A percentile compares a stretch with the other conserved stretches of the same genome.
Conservation (phyloP, 2,888 invertebrate species). For the Spilarctia lutea region DNA sequence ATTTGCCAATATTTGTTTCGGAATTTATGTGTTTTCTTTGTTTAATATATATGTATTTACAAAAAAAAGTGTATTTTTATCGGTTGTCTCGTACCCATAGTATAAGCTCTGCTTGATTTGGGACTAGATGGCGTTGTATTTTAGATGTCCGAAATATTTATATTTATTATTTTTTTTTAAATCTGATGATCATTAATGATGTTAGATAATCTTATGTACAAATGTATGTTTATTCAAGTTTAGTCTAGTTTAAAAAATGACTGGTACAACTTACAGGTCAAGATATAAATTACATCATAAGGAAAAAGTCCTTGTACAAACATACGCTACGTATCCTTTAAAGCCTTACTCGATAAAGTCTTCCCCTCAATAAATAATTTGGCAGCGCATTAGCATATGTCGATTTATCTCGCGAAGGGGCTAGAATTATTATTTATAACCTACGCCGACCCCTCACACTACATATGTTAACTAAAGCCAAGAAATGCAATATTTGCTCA, state of each 20-base stretch:
- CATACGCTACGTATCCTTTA: constrained; percentile 4
- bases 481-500: constrained; percentile 58
- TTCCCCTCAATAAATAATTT: constrained; percentile 85
- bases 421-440: constrained; percentile 84
- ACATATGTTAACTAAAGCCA: constrained; percentile 83
- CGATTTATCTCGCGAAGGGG: constrained; percentile 82
- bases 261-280: neutral
- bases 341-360: constrained; percentile 55
- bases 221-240: no score
- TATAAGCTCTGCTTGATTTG: no score
- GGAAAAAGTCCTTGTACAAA: neutral
- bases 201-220: no score
- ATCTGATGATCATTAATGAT: no score
- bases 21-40: no score
- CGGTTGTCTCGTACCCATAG: no score
- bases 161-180: no score
- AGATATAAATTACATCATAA: neutral
- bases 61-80: no score
- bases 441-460: constrained; percentile 65
- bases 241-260: neutral
- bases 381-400: constrained; percentile 84
- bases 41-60: no score
- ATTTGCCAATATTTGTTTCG: no score
- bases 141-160: no score
- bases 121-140: no score